Evolutionary conservation across 2,113 vertebrate species (phyloP), one percentile per base, ranked within the genome.

Genomic region (Anthoscopus minutus): DNA sequence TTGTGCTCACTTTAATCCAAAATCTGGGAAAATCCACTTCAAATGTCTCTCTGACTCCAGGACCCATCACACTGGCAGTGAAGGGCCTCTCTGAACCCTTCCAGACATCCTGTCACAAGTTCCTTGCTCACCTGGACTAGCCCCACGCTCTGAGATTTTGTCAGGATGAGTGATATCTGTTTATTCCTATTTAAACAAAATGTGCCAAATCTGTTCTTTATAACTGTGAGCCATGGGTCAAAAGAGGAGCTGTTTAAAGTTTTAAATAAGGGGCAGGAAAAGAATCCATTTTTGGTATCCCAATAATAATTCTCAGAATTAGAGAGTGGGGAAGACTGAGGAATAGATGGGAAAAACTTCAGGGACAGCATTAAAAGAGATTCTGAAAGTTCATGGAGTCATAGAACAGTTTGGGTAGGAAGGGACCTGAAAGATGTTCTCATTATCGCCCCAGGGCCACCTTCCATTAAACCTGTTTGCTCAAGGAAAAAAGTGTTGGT

Each of bases 171-270:
- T 47, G 22, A 44, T 5, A 28, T 9, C 21, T 35, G 19, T 13
- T n/a, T 73, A 21, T 61, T 62, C 23, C 4, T 35, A 22, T 65
- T 61, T 28, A 57, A 77, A 23, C 10, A 53, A 79, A 30, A 21
- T 0, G 0, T 48, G 7, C 2, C 23, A 66, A 31, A 2, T 20
- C 1, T 54, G 28, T 20, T 66, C 3, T 70, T 70, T 44, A 3
- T 44, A 37, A 18, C 13, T 40, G 4, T 31, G 20, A 35, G 21
- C 17, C 31, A 62, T 57, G 6, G 2, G 24, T 5, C 4, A 56
- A 86, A 89, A 21, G 7, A 51, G 30, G 20, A 54, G 3, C 3
- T 45, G 15, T 30, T 17, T 5, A 38, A 21, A 33, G 3, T 19
- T 71, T 76, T 79, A 64, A 60, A 25, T n/a, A 28, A 62, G 25